Evolutionary conservation across 2,888 invertebrate species (phyloP), one percentile per base, ranked within the genome.

Genomic region (Trachelus iudaicus): DNA sequence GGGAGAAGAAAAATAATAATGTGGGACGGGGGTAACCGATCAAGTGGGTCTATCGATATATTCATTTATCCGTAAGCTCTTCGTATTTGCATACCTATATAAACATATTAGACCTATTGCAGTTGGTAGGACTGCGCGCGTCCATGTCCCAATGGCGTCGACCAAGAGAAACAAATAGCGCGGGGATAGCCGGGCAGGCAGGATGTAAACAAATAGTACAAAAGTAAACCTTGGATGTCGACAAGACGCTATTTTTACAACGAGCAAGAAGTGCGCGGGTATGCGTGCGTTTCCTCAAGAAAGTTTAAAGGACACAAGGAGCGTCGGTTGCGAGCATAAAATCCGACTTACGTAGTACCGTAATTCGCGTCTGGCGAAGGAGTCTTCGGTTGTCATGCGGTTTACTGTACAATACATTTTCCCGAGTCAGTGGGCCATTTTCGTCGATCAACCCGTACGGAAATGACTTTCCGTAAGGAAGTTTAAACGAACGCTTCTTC

Each of bases 141-240:
- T 11, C 30, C 71, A 30, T 34, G 71, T 71, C 23, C 23, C 3
- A 34, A 71, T 71, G 69, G n/a, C 30, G 40, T 34, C 69, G 69
- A 31, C n/a, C 13, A 69, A 69, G 30, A 78, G 71, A 75, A 56
- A 76, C 34, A 75, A 78, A 40, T 78, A 37, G 34, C 13, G 56
- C 15, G 56, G 23, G 73, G 56, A 68, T 56, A 56, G 23, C 9
- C 56, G 23, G 15, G 56, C 23, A 23, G 69, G 56, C 75, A 37
- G 40, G 75, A 78, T 75, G 69, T 77, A 76, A 76, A 76, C 78
- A 78, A 78, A 78, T 78, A 76, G 75, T 69, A 75, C 77, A 75
- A 69, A 35, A 75, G 75, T 34, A 75, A 77, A 77, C 77, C 74
- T 34, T 75, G 68, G 74, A 74, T 74, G 34, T 34, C 74, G 35